Conservation (phyloP, 1,140 invertebrate genomes). For the Myzus persicae region DNA sequence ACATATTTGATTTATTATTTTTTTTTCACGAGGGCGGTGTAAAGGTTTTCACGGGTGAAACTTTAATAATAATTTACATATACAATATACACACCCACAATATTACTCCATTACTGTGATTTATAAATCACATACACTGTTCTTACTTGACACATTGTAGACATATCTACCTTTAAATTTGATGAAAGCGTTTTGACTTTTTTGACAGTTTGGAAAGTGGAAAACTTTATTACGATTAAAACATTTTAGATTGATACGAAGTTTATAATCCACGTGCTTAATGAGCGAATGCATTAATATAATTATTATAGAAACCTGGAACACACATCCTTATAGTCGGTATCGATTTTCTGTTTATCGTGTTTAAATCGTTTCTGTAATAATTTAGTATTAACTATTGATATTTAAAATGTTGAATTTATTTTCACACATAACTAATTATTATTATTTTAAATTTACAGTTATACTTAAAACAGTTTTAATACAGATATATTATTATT, state of each 20-base stretch:
- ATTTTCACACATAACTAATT: background rate
- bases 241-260: background rate
- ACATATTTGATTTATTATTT: conserved; percentile 44
- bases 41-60: conserved; percentile 1
- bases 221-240: background rate
- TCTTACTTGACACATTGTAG: background rate
- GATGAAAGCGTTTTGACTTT: background rate
- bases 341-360: background rate
- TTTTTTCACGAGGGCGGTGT: conserved; percentile 32
- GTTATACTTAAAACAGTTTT: too few relatives aligned
- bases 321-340: background rate
- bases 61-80: conserved; percentile 43
- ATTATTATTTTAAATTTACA: background rate
- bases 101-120: conserved; percentile 14
- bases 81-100: background rate
- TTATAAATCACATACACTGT: background rate
- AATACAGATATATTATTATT: background rate
- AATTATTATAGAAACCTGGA: background rate
- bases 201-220: background rate
- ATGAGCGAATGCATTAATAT: background rate
- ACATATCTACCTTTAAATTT: background rate
- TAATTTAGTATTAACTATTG: background rate
- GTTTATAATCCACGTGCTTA: background rate
- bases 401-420: background rate
- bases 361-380: background rate